These are phyloP conservation scores for Mylabris phalerata DNA, from an alignment of 1,140 invertebrate genomes.

Conservation along the genomic window DNA sequence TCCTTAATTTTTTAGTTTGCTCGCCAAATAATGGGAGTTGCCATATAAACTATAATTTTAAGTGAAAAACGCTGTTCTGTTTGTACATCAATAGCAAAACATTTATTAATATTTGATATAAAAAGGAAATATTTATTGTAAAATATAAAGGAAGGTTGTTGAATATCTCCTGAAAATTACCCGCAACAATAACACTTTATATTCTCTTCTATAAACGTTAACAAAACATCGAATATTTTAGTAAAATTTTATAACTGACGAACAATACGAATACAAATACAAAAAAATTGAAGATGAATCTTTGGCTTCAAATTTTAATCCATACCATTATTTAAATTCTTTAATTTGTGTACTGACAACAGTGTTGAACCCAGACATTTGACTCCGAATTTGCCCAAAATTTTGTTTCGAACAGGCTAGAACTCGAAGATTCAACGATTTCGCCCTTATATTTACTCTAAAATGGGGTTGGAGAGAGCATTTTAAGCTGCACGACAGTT, in stretches of 20 bases:
- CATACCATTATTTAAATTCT: background rate
- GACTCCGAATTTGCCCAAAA: no score
- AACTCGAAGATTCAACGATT: no score
- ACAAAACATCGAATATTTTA: background rate
- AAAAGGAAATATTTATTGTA: background rate
- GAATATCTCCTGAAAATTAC: background rate
- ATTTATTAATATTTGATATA: background rate
- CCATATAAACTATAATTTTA: background rate
- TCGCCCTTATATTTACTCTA: no score
- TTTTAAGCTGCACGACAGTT: no score
- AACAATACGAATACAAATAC: background rate
- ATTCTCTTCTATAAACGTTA: background rate
- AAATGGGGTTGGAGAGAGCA: no score
- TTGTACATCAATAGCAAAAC: conserved; percentile 7
- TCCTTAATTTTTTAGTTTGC: no score
- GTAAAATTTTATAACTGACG: background rate
- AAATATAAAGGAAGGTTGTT: background rate
- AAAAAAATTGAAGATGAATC: background rate
- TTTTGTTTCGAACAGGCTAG: no score
- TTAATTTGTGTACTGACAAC: no score
- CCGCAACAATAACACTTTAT: background rate
- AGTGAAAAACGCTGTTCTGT: background rate
- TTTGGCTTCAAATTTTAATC: background rate
- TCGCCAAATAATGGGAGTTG: no score
- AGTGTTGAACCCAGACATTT: no score